Conservation (phyloP, 2,113 vertebrate species). For the Microtus oregoni region DNA sequence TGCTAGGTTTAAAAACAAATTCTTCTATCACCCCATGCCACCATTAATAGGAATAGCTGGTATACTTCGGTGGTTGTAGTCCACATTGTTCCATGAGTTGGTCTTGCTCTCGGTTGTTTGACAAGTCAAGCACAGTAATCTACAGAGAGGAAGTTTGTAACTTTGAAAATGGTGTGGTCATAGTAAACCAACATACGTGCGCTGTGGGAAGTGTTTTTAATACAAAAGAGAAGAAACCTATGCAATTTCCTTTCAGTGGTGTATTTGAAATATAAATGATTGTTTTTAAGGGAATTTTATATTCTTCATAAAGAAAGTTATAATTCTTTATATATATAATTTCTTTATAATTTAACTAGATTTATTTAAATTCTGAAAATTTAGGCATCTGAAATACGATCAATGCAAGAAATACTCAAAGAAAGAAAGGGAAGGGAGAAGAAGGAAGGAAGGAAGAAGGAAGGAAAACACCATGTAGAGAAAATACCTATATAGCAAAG, state of each 20-base stretch:
- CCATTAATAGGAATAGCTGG: neutral
- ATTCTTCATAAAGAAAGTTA: neutral
- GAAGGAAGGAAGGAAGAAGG: no score
- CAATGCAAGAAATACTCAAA: no score
- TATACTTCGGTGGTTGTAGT: neutral
- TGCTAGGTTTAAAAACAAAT: neutral
- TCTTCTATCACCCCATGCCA: neutral
- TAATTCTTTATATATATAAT: no score
- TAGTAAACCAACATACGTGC: neutral
- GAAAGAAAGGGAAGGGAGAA: no score
- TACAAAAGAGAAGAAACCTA: neutral
- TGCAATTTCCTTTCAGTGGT: neutral
- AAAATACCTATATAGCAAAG: no score
- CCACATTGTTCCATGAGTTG: neutral
- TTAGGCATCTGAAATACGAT: no score
- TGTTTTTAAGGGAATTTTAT: neutral
- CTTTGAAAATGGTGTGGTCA: slow-evolving; percentile 1
- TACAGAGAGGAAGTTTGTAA: neutral
- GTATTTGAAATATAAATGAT: neutral
- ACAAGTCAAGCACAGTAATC: neutral
- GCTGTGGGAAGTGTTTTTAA: neutral
- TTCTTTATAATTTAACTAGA: no score
- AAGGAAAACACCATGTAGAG: no score
- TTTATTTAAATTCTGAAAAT: no score
- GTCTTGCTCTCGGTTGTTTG: neutral